These are phyloP conservation scores for Hydrochoerus hydrochaeris DNA, from an alignment of 2,113 vertebrate species.

Conservation along the genomic window DNA sequence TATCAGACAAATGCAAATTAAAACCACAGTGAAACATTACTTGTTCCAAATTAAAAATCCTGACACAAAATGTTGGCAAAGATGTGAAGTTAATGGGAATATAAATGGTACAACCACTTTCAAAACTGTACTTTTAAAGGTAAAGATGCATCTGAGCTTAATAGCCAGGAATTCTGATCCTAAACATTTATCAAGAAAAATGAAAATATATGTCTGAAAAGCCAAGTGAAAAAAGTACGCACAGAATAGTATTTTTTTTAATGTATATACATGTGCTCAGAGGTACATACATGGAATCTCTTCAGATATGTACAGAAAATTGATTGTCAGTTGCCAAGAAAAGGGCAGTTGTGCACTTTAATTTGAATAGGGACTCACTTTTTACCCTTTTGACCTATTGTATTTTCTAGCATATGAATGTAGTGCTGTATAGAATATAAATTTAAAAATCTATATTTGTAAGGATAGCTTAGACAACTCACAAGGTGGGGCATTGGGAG, in stretches of 20 bases:
- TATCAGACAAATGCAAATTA: not conserved
- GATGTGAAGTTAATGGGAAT: not conserved
- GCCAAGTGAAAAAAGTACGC: not conserved
- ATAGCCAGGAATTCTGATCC: not conserved
- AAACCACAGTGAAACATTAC: not conserved
- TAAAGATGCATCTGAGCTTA: not conserved
- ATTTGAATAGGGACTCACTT: not conserved
- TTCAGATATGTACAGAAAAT: not conserved
- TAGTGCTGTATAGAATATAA: not conserved
- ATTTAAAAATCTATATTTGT: not conserved
- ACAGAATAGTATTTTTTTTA: not conserved
- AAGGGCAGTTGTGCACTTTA: not conserved
- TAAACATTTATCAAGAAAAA: constrained; percentile 32
- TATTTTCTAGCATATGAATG: constrained; percentile 1
- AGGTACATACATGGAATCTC: not conserved
- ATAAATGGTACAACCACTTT: not conserved
- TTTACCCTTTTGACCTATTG: not conserved
- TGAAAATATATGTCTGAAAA: not conserved
- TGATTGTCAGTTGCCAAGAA: not conserved
- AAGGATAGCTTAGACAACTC: not conserved
- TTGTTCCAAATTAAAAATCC: not conserved
- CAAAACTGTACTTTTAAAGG: not conserved
- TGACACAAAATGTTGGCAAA: not conserved
- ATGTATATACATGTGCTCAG: not conserved
- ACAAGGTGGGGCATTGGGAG: not conserved